Base-by-base conservation (phyloP, 2,888 invertebrate species). In the Lasioglossum leucozonium region DNA sequence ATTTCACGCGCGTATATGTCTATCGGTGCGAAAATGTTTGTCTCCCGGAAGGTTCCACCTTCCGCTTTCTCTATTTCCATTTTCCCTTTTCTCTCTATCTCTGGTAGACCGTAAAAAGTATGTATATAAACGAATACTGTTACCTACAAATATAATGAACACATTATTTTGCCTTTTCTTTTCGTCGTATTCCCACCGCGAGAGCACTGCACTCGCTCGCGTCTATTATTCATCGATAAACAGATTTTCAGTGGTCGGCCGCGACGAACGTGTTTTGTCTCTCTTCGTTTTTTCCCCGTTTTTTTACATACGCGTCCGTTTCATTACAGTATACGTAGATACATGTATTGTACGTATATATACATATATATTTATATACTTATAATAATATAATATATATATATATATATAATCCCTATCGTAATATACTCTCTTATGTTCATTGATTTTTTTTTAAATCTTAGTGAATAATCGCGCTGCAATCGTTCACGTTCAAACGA, bases 61-160 rank as follows among this genome's bases (percentile, higher is more conserved):
- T 42, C 42, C 16, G 26, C 0, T 44, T 47, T 47, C 77, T 37
- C 22, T 55, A 18, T 44, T 40, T 67, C 22, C 37, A 22, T 58
- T 18, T 72, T 44, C 34, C 22, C 22, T 40, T 30, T n/a, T 51
- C n/a, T 69, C 44, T 79, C 44, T 74, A 81, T 86, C 81, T 78
- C 71, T 82, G 72, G 81, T 84, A 85, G 82, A 82, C 76, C 80
- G 77, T 90, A 90, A 87, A 88, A 90, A 90, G 82, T 90, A 87
- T 87, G 88, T 87, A 88, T 90, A 89, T 92, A 93, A 92, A 92
- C 91, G 91, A 94, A 94, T 94, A 94, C 94, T 94, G 93, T 93
- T 93, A 91, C 90, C 92, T 93, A 93, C 90, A 92, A 92, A 91
- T 92, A 89, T 93, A 93, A 93, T 94, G 94, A 94, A 94, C 94